phyloP scores from a whole-genome alignment of 2,888 invertebrate species.

The Xylocampa areola region DNA sequence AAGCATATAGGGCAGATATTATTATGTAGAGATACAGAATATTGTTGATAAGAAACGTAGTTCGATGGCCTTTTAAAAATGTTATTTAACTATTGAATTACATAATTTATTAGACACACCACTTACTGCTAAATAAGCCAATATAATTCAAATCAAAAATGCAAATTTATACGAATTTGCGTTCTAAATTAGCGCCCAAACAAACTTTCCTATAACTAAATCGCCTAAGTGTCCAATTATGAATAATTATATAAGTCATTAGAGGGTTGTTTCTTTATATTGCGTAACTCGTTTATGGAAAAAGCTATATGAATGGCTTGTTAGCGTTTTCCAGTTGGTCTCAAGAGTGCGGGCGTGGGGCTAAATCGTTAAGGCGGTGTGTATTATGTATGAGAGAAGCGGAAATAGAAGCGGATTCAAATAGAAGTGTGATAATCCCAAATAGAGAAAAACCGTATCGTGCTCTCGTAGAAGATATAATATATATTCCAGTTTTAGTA shows the following conservation, averaged over 20 bases:
- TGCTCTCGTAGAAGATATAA: too few relatives aligned
- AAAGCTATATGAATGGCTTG: slow-evolving; percentile 83
- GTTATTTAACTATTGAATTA: background rate
- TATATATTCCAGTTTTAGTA: too few relatives aligned
- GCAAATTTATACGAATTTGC: slow-evolving; percentile 52
- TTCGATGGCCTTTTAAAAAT: slow-evolving; percentile 8
- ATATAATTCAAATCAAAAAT: slow-evolving; percentile 53
- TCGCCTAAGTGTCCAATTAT: slow-evolving; percentile 75
- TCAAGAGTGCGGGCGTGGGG: slow-evolving; percentile 74
- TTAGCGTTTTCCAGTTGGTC: slow-evolving; percentile 81
- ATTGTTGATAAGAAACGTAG: too few relatives aligned
- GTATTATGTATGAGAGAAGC: slow-evolving; percentile 48
- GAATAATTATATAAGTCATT: slow-evolving; percentile 78
- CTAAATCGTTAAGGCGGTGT: slow-evolving; percentile 66
- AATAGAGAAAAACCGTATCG: too few relatives aligned
- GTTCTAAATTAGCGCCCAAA: slow-evolving; percentile 63
- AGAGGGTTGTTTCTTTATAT: slow-evolving; percentile 75
- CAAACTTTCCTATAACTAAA: slow-evolving; percentile 62
- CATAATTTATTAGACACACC: slow-evolving; percentile 35
- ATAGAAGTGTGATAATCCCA: too few relatives aligned
- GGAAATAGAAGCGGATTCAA: slow-evolving; percentile 22
- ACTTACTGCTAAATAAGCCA: slow-evolving; percentile 18
- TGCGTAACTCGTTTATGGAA: slow-evolving; percentile 77
- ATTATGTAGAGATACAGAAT: slow-evolving; percentile 15
- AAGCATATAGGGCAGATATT: too few relatives aligned